phyloP scores from a whole-genome alignment of 1,140 invertebrate genomes.

The Leptinotarsa lineolata region DNA sequence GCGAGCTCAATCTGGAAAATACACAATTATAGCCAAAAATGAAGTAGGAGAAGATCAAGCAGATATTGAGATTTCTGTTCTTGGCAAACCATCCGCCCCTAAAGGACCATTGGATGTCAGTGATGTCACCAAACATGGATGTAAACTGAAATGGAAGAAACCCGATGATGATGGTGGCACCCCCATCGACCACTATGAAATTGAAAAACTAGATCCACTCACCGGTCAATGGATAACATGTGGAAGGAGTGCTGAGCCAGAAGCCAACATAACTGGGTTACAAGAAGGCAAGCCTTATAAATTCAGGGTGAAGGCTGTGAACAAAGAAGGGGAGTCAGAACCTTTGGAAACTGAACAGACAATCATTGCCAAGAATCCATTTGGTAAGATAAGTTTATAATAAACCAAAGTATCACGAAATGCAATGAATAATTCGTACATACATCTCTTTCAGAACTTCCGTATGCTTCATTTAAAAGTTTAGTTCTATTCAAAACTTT shows the following conservation, averaged over 20 bases:
- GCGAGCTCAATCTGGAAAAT: conserved; percentile 85
- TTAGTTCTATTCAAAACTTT: neutral
- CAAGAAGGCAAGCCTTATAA: conserved; percentile 97
- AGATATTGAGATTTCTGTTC: conserved; percentile 85
- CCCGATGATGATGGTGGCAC: conserved; percentile 90
- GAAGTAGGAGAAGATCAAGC: conserved; percentile 92
- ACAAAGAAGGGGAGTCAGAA: conserved; percentile 97
- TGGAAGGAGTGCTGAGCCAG: conserved; percentile 76
- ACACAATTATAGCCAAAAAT: conserved; percentile 90
- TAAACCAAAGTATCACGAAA: neutral
- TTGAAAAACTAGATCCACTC: conserved; percentile 94
- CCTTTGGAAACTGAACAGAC: conserved; percentile 91
- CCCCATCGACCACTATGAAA: conserved; percentile 94
- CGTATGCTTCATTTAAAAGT: conserved; percentile 11
- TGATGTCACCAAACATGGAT: conserved; percentile 91
- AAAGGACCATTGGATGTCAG: conserved; percentile 87
- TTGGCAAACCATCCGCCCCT: conserved; percentile 81
- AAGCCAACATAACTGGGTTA: conserved; percentile 83
- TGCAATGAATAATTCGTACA: too few relatives aligned
- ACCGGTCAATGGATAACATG: conserved; percentile 92
- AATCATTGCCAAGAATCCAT: conserved; percentile 98
- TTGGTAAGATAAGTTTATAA: conserved; percentile 64
- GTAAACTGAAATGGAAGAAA: conserved; percentile 92
- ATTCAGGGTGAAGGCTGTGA: conserved; percentile 98
- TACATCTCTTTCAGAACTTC: conserved; percentile 6